Evolutionary conservation across 2,113 vertebrate genomes (phyloP).

Genomic region (Megalops atlanticus): DNA sequence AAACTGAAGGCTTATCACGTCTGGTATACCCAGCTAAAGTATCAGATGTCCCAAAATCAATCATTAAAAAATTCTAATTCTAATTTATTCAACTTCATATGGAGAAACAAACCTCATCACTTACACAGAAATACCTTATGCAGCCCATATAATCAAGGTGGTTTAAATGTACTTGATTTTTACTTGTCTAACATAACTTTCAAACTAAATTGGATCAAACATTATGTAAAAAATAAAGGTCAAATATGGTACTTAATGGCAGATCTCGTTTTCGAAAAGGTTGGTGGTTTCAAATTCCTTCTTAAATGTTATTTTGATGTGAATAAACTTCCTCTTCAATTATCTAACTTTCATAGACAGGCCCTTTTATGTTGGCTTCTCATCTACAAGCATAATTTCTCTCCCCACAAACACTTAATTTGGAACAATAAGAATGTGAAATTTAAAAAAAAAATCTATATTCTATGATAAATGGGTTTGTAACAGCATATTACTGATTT

Average conservation of each 20-base stretch:
- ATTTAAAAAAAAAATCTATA: not conserved
- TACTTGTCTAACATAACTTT: not conserved
- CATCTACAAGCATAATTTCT: not conserved
- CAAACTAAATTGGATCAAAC: not conserved
- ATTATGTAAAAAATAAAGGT: not conserved
- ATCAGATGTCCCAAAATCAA: not conserved
- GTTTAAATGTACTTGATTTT: constrained; percentile 6
- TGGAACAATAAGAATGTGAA: not conserved
- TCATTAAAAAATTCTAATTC: not conserved
- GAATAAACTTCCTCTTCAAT: not conserved
- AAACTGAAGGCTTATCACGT: constrained; percentile 25
- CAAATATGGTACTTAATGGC: not conserved
- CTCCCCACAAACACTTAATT: not conserved
- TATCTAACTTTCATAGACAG: constrained; percentile 6
- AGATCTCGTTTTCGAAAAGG: not conserved
- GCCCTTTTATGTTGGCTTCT: not conserved
- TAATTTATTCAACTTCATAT: not conserved
- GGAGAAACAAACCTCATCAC: constrained; percentile 8
- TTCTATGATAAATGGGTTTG: not conserved
- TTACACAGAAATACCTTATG: not conserved
- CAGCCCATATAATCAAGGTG: not conserved
- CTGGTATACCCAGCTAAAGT: not conserved
- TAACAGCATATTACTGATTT: not conserved
- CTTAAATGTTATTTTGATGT: not conserved
- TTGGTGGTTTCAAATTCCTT: not conserved